Percentiles rank a stretch among this genome's conserved stretches.
phyloP scores from a whole-genome alignment of 2,113 vertebrate species.

The Neodontobutis hainanensis region DNA sequence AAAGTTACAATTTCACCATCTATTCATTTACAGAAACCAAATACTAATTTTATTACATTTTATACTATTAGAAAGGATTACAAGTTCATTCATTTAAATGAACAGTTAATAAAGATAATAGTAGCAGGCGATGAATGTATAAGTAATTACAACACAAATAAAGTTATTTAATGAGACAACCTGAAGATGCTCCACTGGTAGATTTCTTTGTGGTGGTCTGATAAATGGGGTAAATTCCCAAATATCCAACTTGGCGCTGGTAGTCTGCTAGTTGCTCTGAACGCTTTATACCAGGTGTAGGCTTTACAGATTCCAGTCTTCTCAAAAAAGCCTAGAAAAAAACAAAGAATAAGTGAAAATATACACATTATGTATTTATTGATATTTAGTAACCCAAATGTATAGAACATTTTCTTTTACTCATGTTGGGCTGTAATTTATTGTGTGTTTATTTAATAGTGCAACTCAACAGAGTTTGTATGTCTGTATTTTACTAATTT shows the following conservation, averaged over 20 bases:
- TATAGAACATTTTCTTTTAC: too few species aligned
- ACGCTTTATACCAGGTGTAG: slow-evolving; percentile 86
- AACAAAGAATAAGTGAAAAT: background rate
- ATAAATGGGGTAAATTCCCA: slow-evolving; percentile 46
- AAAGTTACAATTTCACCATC: background rate
- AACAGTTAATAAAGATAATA: background rate
- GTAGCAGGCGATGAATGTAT: background rate
- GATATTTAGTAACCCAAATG: too few species aligned
- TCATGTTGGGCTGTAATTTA: too few species aligned
- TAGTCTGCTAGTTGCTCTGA: slow-evolving; percentile 89
- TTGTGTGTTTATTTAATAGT: too few species aligned
- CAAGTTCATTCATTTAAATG: too few species aligned
- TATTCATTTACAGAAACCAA: background rate
- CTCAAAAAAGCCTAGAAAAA: slow-evolving; percentile 86
- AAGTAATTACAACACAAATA: background rate
- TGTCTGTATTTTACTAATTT: too few species aligned
- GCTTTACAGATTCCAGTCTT: slow-evolving; percentile 89
- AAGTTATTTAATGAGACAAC: slow-evolving; percentile 19
- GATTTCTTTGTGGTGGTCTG: slow-evolving; percentile 58
- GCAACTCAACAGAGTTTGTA: too few species aligned
- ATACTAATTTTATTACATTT: too few species aligned
- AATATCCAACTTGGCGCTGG: slow-evolving; percentile 82
- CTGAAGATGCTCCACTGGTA: slow-evolving; percentile 69
- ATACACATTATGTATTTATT: background rate
- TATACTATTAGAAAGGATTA: too few species aligned